These are phyloP conservation scores for Delichon dasypus DNA, from an alignment of 2,797 vertebrate genomes.

Conservation along the genomic window DNA sequence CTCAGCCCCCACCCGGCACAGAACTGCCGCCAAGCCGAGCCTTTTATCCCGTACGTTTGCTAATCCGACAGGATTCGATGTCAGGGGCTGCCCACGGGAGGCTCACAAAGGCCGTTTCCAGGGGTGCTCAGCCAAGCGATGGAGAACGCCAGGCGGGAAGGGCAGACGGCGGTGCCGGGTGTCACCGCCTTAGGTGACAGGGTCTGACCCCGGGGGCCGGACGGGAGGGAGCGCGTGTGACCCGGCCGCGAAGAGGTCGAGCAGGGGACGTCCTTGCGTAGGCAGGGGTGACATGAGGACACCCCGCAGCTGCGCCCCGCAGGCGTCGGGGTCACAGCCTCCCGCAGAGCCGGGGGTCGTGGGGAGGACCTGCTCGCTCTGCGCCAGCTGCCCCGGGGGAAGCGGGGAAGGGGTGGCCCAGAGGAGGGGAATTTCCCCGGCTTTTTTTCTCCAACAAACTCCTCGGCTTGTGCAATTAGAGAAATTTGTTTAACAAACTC, in stretches of 20 bases:
- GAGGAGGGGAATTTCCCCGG: constrained; percentile 52
- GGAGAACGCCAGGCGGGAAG: neutral
- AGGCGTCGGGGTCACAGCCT: neutral
- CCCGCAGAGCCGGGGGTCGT: neutral
- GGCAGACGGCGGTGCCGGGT: neutral
- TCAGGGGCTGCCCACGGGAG: neutral
- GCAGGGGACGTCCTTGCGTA: neutral
- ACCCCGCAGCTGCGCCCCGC: constrained; percentile 28
- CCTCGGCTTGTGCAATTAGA: constrained; percentile 55
- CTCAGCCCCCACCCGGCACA: neutral
- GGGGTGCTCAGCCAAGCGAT: neutral
- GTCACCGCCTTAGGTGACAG: neutral
- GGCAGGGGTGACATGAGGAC: constrained; percentile 45
- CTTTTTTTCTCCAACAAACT: constrained; percentile 37
- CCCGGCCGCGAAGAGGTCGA: neutral
- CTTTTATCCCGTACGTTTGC: constrained; percentile 11
- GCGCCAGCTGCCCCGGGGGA: neutral
- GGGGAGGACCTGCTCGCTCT: neutral
- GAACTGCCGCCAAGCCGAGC: neutral
- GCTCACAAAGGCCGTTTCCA: neutral
- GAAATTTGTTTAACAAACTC: constrained; percentile 68
- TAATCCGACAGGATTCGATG: constrained; percentile 25
- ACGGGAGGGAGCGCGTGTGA: neutral
- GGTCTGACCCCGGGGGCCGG: neutral
- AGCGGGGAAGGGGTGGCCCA: constrained; percentile 43